Evolutionary conservation across 2,888 invertebrate species (phyloP), one percentile per base, ranked within the genome.

Genomic region (Lithosia quadra): DNA sequence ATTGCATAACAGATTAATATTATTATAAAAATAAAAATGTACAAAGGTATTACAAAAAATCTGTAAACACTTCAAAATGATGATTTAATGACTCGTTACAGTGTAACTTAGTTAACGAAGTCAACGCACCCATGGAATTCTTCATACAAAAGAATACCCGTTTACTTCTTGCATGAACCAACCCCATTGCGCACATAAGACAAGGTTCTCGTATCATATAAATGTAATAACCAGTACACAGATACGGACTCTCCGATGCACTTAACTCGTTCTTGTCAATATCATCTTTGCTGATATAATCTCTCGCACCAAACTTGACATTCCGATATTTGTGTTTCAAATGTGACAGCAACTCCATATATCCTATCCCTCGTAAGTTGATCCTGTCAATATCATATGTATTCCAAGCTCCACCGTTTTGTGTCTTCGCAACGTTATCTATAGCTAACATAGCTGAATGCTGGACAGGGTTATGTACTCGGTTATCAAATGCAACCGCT

Each of bases 181-280:
- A 92, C 0, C 98, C 99, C 99, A 99, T 99, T 0, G 98, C 95
- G 92, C 99, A 99, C 97, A 99, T 98, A 0, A 98, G 88, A 91
- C 99, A 99, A 0, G 99, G 99, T 88, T 99, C 99, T 72, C 96
- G 95, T 0, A 97, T 96, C 57, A 98, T 88, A 86, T 98, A 99
- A 2, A 98, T 91, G 92, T 98, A 97, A 89, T 98, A 98, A 2
- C 98, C 98, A 0, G 99, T 98, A 91, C 98, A 98, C 62, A 98
- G 91, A 88, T 98, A 98, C 0, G 97, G 97, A 1, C 96, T 96
- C 62, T 92, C 84, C 0, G 82, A 77, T 28, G 72, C 66, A 75
- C 24, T 72, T 61, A 79, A 80, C 15, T 74, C 73, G 11, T 77
- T 75, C 62, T 76, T 79, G 2, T 71, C 72, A 11, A 84, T 67